Base-by-base conservation (phyloP, 2,797 vertebrate genomes). In the Poliocrania exsul region DNA sequence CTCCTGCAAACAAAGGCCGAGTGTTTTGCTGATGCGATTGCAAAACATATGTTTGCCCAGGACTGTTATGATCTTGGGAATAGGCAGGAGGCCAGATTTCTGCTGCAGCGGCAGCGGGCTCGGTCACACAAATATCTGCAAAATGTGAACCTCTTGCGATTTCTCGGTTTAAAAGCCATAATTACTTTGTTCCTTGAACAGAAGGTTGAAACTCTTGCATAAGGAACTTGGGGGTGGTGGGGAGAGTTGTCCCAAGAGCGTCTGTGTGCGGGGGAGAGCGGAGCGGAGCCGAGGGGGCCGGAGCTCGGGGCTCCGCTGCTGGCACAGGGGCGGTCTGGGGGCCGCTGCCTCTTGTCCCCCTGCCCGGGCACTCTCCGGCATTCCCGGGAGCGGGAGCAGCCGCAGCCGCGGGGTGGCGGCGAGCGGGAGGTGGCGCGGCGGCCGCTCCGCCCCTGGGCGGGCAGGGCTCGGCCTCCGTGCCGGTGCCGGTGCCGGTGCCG, bases 1-100 rank as follows among this genome's bases (percentile, higher is more conserved):
- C 83, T 75, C 92, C 81, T 64, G 90, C 93, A 96, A 92, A 96
- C 96, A 96, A 95, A 96, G 88, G 73, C 92, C 24, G 82, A 95
- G 90, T 95, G 95, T 96, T 96, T 83, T 94, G 95, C 94, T 90
- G 94, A 93, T 93, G 90, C 8, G 92, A 94, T 95, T 96, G 94
- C 96, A 95, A 95, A 96, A 95, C 94, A 72, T 81, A 74, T 96
- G 95, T 96, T 96, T 95, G 93, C 95, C 78, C 88, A 49, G 93
- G 80, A 91, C 92, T 95, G 92, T 86, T 91, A 71, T 4, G 90
- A 93, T 94, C 87, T 83, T 91, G 94, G 91, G 82, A 94, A 88
- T 12, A 88, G 94, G 94, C 95, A 86, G 50, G 66, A 65, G 85
- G 95, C 95, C 93, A 96, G 7, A 83, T 29, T 67, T 60, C 82